phyloP scores from a whole-genome alignment of 2,888 invertebrate genomes.

The Agrotis ipsilon region DNA sequence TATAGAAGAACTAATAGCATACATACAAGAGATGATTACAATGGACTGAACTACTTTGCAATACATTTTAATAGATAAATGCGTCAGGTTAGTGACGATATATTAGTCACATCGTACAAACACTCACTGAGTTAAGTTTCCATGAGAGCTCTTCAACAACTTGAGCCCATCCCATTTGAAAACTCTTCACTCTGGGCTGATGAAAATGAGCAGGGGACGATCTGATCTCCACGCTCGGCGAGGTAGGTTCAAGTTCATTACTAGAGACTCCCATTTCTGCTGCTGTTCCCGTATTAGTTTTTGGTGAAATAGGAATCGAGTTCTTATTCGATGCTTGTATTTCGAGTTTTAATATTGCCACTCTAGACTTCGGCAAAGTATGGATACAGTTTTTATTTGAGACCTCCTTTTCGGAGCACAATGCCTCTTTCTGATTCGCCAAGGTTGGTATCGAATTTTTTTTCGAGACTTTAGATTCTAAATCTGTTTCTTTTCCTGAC shows the following conservation, averaged over 20 bases:
- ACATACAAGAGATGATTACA: conserved; percentile 6
- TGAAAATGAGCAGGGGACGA: conserved; percentile 7
- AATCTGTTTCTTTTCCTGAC: neutral
- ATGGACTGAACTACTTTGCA: conserved; percentile 6
- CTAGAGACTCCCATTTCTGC: neutral
- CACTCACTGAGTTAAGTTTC: conserved; percentile 80
- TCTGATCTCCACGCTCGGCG: conserved; percentile 40
- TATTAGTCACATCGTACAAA: conserved; percentile 39
- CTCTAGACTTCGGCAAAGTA: conserved; percentile 9
- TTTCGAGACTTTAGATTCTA: conserved; percentile 24
- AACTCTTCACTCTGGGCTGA: conserved; percentile 70
- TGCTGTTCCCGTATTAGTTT: neutral
- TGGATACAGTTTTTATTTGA: conserved; percentile 13
- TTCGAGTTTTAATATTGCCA: conserved; percentile 14
- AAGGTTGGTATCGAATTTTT: conserved; percentile 18
- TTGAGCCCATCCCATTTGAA: conserved; percentile 81
- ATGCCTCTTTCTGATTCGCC: conserved; percentile 5
- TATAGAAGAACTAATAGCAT: neutral
- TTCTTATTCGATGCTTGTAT: conserved; percentile 25
- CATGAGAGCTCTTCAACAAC: conserved; percentile 83
- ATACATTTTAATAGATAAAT: neutral
- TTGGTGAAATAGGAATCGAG: conserved; percentile 19
- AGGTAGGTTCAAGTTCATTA: conserved; percentile 8
- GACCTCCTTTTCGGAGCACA: conserved; percentile 15
- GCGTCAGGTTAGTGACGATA: conserved; percentile 34